Evolutionary conservation across 2,113 vertebrate genomes (phyloP).

Genomic region (Benitochromis conjunctus): DNA sequence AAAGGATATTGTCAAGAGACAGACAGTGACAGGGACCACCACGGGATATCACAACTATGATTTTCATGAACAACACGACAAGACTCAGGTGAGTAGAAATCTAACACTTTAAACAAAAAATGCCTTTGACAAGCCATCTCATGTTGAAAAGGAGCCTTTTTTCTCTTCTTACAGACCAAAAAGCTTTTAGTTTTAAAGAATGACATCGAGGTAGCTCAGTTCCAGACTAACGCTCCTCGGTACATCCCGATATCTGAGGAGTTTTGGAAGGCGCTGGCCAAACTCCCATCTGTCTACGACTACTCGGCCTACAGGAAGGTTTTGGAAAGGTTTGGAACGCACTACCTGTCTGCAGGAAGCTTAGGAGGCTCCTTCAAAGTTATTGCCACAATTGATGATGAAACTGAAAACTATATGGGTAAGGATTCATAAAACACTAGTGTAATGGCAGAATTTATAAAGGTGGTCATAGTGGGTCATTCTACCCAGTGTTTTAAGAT

Average conservation of each 20-base stretch:
- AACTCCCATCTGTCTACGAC: slow-evolving; percentile 80
- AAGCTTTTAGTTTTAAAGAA: slow-evolving; percentile 80
- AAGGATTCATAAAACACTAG: neutral
- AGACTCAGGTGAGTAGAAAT: slow-evolving; percentile 11
- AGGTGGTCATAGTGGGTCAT: neutral
- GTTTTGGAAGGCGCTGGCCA: slow-evolving; percentile 82
- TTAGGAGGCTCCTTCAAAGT: slow-evolving; percentile 82
- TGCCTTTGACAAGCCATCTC: neutral
- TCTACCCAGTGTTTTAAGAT: neutral
- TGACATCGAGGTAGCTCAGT: slow-evolving; percentile 82
- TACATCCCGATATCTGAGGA: slow-evolving; percentile 79
- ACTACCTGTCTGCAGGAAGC: slow-evolving; percentile 83
- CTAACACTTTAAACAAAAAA: neutral
- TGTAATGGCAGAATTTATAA: neutral
- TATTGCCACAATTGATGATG: slow-evolving; percentile 69
- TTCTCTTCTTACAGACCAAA: slow-evolving; percentile 58
- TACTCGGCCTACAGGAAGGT: slow-evolving; percentile 75
- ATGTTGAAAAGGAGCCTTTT: neutral
- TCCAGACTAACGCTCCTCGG: slow-evolving; percentile 79
- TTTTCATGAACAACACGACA: neutral
- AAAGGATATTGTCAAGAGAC: slow-evolving; percentile 45
- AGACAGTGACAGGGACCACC: slow-evolving; percentile 24
- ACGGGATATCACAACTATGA: slow-evolving; percentile 36
- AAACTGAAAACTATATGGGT: slow-evolving; percentile 61
- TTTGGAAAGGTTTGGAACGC: slow-evolving; percentile 82